Conservation (phyloP, 2,888 invertebrate species). For the Polydesmus complanatus region DNA sequence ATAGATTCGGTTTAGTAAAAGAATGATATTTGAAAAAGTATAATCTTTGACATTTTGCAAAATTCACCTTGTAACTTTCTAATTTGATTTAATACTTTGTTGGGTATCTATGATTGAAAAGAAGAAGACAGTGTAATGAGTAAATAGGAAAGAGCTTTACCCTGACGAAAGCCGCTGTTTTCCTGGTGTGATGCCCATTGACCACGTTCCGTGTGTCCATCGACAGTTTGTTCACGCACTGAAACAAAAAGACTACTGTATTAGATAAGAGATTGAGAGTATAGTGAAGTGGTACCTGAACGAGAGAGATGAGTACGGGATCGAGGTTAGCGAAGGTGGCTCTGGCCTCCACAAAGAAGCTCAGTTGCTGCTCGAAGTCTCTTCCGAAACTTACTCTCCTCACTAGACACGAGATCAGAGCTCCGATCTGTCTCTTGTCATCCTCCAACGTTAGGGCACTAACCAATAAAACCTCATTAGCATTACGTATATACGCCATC, state of each 20-base stretch:
- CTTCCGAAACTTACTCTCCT: slow-evolving; percentile 64
- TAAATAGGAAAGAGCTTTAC: slow-evolving; percentile 22
- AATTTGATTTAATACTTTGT: too few relatives aligned
- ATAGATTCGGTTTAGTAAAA: too few relatives aligned
- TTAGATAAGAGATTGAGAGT: not conserved
- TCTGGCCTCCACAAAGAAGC: slow-evolving; percentile 85
- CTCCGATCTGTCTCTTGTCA: slow-evolving; percentile 72
- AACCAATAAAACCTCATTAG: slow-evolving; percentile 23
- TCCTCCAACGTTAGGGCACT: slow-evolving; percentile 85
- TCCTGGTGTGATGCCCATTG: slow-evolving; percentile 57
- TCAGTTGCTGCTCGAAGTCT: slow-evolving; percentile 80
- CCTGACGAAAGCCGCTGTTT: slow-evolving; percentile 71
- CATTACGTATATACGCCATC: not conserved
- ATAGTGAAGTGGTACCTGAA: slow-evolving; percentile 47
- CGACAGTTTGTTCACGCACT: slow-evolving; percentile 69
- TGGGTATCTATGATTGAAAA: too few relatives aligned
- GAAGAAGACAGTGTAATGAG: not conserved
- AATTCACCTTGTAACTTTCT: too few relatives aligned
- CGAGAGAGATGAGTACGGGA: slow-evolving; percentile 64
- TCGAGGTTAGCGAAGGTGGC: slow-evolving; percentile 83
- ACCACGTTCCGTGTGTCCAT: slow-evolving; percentile 53
- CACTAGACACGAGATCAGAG: slow-evolving; percentile 65
- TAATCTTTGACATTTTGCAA: too few relatives aligned
- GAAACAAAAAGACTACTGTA: slow-evolving; percentile 25
- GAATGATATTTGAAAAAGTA: too few relatives aligned